Evolutionary conservation across 2,797 vertebrate species (phyloP).

Genomic region (Selene dorsalis): DNA sequence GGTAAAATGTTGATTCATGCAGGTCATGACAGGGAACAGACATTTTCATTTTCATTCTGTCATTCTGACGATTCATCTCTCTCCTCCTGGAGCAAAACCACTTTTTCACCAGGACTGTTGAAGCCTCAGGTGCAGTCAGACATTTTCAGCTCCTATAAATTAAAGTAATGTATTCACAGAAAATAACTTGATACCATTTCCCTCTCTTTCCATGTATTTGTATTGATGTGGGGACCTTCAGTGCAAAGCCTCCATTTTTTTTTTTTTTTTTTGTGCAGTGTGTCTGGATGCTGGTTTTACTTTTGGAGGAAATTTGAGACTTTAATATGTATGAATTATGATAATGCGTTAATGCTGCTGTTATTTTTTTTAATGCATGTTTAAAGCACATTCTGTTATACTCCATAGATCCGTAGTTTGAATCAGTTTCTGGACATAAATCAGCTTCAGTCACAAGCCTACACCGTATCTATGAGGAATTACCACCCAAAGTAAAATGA

Average conservation of each 20-base stretch:
- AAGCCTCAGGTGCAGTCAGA: neutral
- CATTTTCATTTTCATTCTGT: neutral
- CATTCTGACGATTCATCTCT: neutral
- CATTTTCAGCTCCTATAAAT: neutral
- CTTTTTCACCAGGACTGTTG: neutral
- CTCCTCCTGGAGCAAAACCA: neutral
- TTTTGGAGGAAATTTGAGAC: neutral
- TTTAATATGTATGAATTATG: neutral
- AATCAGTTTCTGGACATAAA: too few species aligned
- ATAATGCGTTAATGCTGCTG: too few species aligned
- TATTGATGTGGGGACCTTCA: constrained; percentile 11
- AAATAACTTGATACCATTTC: neutral
- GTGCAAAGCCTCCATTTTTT: neutral
- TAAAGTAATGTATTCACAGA: neutral
- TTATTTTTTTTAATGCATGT: too few species aligned
- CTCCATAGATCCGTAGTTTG: too few species aligned
- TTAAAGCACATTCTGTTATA: neutral
- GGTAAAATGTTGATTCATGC: too few species aligned
- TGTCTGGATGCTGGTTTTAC: neutral
- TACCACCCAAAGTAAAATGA: too few species aligned
- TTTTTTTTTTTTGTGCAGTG: neutral
- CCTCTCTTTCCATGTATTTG: neutral
- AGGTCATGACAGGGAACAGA: constrained; percentile 12
- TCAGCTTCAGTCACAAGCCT: too few species aligned
- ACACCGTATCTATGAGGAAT: too few species aligned